These are phyloP conservation scores for Tetramorium alpestre DNA, from an alignment of 1,140 invertebrate genomes.

Conservation along the genomic window DNA sequence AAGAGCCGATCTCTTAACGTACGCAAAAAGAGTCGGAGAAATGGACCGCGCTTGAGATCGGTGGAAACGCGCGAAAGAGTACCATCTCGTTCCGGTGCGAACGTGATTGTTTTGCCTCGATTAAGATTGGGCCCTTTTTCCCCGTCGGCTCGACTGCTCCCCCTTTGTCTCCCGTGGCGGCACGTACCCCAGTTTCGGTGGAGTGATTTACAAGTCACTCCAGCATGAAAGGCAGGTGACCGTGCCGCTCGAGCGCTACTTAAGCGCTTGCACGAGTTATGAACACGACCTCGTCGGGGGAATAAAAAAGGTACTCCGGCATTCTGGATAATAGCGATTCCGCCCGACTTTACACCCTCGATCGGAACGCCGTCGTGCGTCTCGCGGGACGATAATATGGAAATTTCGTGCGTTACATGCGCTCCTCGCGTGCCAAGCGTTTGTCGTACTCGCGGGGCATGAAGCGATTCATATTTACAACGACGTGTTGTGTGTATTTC, in stretches of 20 bases:
- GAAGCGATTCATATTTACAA: neutral
- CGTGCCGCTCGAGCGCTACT: constrained; percentile 80
- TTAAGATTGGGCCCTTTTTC: constrained; percentile 55
- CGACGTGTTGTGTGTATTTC: neutral
- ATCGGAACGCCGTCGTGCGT: constrained; percentile 1
- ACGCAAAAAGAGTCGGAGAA: neutral
- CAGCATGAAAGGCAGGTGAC: constrained; percentile 84
- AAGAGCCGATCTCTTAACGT: neutral
- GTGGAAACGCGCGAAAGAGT: constrained; percentile 41
- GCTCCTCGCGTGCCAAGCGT: neutral
- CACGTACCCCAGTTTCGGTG: constrained; percentile 83
- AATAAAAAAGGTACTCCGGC: constrained; percentile 50
- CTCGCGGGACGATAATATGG: constrained; percentile 19
- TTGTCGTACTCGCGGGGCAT: neutral
- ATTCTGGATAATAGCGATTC: constrained; percentile 61
- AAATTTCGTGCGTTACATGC: constrained; percentile 25
- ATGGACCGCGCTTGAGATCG: constrained; percentile 28
- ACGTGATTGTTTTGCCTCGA: constrained; percentile 68
- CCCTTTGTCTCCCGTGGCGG: constrained; percentile 70
- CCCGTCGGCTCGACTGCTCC: constrained; percentile 4
- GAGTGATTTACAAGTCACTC: constrained; percentile 85
- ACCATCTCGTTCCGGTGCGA: constrained; percentile 25
- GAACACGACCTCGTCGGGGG: constrained; percentile 29
- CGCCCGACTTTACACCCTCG: constrained; percentile 23
- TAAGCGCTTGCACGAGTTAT: constrained; percentile 69